A percentile compares a stretch with the other conserved stretches of the same genome.
Conservation (phyloP, 2,888 invertebrate genomes). For the Parasteatoda lunata region DNA sequence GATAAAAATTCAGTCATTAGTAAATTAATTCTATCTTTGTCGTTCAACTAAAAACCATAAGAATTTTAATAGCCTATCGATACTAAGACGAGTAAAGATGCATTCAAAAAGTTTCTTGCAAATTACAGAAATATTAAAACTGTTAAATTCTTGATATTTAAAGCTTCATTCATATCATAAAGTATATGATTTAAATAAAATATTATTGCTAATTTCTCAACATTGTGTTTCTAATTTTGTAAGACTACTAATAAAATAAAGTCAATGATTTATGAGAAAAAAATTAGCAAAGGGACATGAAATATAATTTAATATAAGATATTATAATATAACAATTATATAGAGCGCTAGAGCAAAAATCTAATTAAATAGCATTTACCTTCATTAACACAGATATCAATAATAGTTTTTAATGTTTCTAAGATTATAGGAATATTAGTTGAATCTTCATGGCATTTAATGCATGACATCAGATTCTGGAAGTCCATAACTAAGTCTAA, state of each 20-base stretch:
- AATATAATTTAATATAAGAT: background rate
- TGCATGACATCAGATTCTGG: constrained; percentile 51
- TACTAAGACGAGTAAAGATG: no score
- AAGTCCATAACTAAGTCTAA: constrained; percentile 42
- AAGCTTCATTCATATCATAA: no score
- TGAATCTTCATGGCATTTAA: constrained; percentile 36
- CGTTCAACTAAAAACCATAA: no score
- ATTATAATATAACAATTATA: background rate
- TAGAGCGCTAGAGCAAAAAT: background rate
- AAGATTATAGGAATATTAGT: constrained; percentile 10
- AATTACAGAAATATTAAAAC: no score
- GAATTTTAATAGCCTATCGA: no score
- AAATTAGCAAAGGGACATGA: background rate
- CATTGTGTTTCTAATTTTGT: no score
- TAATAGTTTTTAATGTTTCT: constrained; percentile 52
- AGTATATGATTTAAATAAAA: no score
- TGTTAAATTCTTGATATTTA: no score
- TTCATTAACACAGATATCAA: constrained; percentile 37
- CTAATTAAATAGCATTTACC: constrained; percentile 10
- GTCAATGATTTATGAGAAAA: background rate
- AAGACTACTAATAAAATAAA: background rate
- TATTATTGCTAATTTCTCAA: no score
- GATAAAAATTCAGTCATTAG: no score
- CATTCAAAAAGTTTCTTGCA: no score
- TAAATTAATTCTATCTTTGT: no score